Conservation (phyloP, 2,797 vertebrate species). For the Pygocentrus nattereri region DNA sequence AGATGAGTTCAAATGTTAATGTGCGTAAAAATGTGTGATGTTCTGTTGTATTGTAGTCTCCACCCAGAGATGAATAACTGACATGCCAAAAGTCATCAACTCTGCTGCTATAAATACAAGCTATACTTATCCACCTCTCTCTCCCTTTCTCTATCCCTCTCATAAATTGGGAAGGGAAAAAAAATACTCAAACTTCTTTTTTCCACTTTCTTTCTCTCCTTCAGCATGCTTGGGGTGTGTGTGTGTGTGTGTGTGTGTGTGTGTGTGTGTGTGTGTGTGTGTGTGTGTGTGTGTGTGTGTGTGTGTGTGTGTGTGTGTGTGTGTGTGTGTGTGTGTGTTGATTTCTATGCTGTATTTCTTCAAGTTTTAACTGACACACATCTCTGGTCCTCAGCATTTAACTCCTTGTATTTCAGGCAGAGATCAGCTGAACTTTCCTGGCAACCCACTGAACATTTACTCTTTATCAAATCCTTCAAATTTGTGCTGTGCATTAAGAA, state of each 20-base stretch:
- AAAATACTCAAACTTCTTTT: background rate
- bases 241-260: no score
- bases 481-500: background rate
- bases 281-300: no score
- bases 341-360: background rate
- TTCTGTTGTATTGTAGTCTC: slow-evolving; percentile 27
- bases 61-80: slow-evolving; percentile 52
- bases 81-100: slow-evolving; percentile 53
- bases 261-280: no score
- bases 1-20: background rate
- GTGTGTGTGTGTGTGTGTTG: no score
- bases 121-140: slow-evolving; percentile 46
- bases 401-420: background rate
- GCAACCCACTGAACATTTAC: no score
- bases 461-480: no score
- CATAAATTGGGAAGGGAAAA: background rate
- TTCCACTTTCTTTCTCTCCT: background rate
- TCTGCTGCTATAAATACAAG: slow-evolving; percentile 42
- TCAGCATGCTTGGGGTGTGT: background rate
- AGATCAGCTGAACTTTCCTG: no score
- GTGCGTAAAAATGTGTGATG: background rate
- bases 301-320: no score
- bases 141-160: background rate
- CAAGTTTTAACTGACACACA: background rate
- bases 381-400: background rate